These are phyloP conservation scores for Lacerta bilineata DNA, from an alignment of 2,797 vertebrate genomes.

Conservation along the genomic window DNA sequence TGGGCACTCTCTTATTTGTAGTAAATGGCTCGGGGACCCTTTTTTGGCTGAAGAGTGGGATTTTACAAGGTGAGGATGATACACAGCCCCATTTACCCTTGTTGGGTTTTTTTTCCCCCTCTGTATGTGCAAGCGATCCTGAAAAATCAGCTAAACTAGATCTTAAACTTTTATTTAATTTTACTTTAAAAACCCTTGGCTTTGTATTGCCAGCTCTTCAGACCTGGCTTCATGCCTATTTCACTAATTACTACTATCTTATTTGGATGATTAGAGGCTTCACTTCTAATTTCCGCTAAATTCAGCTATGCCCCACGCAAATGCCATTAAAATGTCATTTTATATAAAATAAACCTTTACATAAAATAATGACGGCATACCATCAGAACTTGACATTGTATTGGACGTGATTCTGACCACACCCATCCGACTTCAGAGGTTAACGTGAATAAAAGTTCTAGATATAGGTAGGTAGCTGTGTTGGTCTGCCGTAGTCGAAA, in stretches of 20 bases:
- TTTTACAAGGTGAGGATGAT: no score
- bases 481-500: no score
- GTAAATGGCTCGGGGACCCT: no score
- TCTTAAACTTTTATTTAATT: slow-evolving; percentile 35
- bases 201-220: slow-evolving; percentile 31
- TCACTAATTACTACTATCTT: slow-evolving; percentile 52
- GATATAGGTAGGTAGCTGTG: no score
- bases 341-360: slow-evolving; percentile 23
- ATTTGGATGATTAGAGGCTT: slow-evolving; percentile 55
- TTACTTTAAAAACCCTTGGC: slow-evolving; percentile 61
- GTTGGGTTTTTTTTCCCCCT: slow-evolving; percentile 61
- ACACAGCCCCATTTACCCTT: slow-evolving; percentile 56
- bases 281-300: slow-evolving; percentile 53
- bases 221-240: slow-evolving; percentile 24
- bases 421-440: background rate
- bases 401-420: slow-evolving; percentile 5
- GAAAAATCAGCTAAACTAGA: slow-evolving; percentile 50
- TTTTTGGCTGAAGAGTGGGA: no score
- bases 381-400: background rate
- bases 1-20: no score
- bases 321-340: slow-evolving; percentile 44
- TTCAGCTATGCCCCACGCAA: slow-evolving; percentile 35
- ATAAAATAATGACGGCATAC: slow-evolving; percentile 14
- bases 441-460: background rate
- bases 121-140: slow-evolving; percentile 70